A percentile compares a stretch with the other conserved stretches of the same genome.
phyloP scores from a whole-genome alignment of 64 coral and sea anemone species.

The Stylophora pistillata region DNA sequence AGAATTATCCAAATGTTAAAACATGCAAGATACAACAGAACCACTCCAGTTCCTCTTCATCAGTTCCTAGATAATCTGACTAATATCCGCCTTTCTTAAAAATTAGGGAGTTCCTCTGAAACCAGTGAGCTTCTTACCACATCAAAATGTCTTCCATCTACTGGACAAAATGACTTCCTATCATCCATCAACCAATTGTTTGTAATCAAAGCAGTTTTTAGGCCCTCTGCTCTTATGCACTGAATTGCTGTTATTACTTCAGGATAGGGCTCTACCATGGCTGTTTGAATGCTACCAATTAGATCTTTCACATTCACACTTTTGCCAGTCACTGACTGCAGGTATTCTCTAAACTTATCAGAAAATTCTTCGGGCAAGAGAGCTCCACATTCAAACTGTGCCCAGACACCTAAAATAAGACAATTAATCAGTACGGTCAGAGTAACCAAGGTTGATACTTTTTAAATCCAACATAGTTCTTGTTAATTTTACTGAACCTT shows the following conservation, averaged over 20 bases:
- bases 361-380: constrained; percentile 81
- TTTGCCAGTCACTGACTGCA: constrained; percentile 28
- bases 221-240: constrained; percentile 74
- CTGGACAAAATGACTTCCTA: constrained; percentile 74
- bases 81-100: background rate
- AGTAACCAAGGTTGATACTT: no score
- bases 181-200: constrained; percentile 91
- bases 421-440: background rate
- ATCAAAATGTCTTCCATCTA: constrained; percentile 90
- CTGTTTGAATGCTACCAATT: constrained; percentile 53
- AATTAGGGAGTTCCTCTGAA: background rate
- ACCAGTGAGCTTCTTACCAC: constrained; percentile 58
- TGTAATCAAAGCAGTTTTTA: constrained; percentile 90
- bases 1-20: background rate
- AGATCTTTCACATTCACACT: constrained; percentile 37
- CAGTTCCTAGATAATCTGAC: background rate
- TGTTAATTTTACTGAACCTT: no score
- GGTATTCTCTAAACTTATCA: constrained; percentile 61
- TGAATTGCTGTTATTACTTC: constrained; percentile 78
- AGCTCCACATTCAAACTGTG: constrained; percentile 71
- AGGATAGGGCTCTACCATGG: constrained; percentile 64
- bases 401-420: constrained; percentile 69
- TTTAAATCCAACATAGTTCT: no score
- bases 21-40: background rate
- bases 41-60: no score